Percentiles rank a stretch among this genome's conserved stretches.
Evolutionary conservation across 2,113 vertebrate species (phyloP).

Genomic region (Mesoclemmys tuberculata): DNA sequence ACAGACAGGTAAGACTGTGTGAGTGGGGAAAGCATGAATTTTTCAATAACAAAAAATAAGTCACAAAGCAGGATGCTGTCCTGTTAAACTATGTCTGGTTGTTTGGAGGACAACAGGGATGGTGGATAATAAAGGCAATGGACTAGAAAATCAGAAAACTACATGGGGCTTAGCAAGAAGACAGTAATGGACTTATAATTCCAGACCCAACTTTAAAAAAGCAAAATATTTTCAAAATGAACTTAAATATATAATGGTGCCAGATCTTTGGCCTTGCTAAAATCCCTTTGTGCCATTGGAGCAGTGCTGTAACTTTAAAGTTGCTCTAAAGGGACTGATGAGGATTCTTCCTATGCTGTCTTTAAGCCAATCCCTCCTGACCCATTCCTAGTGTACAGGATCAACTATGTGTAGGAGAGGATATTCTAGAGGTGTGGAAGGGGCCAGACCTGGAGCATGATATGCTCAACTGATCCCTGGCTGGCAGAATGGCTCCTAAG

Average conservation of each 20-base stretch:
- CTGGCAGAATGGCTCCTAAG: fast-evolving
- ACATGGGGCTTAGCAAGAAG: fast-evolving
- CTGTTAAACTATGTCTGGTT: not conserved
- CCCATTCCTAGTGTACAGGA: not conserved
- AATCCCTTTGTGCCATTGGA: not conserved
- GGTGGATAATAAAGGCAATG: not conserved
- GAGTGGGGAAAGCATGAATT: not conserved
- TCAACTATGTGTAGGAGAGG: not conserved
- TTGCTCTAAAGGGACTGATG: not conserved
- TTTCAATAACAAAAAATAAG: not conserved
- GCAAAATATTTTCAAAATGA: not conserved
- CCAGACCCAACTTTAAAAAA: not conserved
- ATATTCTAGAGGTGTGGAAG: fast-evolving
- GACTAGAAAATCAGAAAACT: not conserved
- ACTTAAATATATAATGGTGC: not conserved
- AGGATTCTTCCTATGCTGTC: not conserved
- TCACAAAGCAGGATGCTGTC: not conserved
- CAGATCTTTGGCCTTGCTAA: not conserved
- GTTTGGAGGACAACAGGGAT: not conserved
- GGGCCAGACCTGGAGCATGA: not conserved
- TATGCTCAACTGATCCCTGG: fast-evolving
- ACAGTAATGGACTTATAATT: not conserved
- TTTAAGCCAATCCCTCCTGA: not conserved
- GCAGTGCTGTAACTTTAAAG: not conserved
- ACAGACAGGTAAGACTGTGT: not conserved